These are phyloP conservation scores for Momotus momota DNA, from an alignment of 2,797 vertebrate genomes.

Conservation along the genomic window DNA sequence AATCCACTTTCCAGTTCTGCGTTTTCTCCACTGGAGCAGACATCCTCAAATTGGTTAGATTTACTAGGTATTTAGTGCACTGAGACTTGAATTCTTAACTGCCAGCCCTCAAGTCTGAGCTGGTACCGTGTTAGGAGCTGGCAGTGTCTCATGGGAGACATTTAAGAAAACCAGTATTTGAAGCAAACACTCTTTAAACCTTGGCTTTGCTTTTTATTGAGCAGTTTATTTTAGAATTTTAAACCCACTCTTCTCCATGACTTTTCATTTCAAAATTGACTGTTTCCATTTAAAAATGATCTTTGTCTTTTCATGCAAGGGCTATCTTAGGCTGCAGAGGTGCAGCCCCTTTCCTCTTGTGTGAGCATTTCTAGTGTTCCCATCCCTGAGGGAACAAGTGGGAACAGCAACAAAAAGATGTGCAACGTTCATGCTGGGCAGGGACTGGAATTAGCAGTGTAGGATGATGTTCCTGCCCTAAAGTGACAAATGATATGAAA, in stretches of 20 bases:
- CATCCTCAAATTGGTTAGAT: neutral
- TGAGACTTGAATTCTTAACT: neutral
- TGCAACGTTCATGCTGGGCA: neutral
- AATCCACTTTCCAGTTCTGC: neutral
- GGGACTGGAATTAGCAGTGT: neutral
- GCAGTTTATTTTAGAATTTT: neutral
- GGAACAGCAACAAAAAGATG: neutral
- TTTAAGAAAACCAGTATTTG: neutral
- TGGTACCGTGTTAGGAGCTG: neutral
- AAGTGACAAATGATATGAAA: neutral
- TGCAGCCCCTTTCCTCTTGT: neutral
- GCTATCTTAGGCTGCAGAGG: neutral
- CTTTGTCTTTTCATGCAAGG: constrained; percentile 7
- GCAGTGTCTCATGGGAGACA: neutral
- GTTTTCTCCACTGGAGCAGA: neutral
- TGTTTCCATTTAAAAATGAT: constrained; percentile 60
- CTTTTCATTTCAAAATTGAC: constrained; percentile 31
- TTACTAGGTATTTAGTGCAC: neutral
- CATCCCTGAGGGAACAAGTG: neutral
- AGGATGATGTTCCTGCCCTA: neutral
- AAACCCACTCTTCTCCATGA: neutral
- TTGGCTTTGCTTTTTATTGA: neutral
- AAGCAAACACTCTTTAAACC: neutral
- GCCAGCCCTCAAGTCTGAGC: neutral
- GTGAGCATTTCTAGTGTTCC: neutral